Percentiles rank a stretch among this genome's conserved stretches.
Conservation (phyloP, 2,888 invertebrate species). For the Adelphocoris suturalis region DNA sequence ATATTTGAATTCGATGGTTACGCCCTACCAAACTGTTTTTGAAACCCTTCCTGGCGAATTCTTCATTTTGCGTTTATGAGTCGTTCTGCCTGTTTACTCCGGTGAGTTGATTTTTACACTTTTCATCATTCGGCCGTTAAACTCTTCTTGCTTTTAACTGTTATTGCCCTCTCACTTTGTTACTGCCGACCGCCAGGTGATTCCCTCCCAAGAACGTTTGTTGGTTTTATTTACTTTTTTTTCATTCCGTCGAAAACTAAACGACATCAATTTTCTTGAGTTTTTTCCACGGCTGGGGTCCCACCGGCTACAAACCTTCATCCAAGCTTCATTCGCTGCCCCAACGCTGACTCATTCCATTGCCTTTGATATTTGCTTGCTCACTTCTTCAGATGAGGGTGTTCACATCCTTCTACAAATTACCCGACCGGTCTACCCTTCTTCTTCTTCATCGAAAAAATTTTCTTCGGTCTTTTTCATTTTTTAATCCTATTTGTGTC, state of each 20-base stretch:
- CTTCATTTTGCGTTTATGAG: no score
- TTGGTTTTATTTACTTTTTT: background rate
- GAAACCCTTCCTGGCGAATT: no score
- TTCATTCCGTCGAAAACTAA: background rate
- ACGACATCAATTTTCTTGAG: conserved; percentile 21
- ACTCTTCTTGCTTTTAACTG: background rate
- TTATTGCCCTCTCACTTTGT: background rate
- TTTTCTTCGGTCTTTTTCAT: conserved; percentile 46
- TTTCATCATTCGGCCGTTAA: conserved; percentile 7
- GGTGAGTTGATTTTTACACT: background rate
- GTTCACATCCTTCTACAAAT: conserved; percentile 70
- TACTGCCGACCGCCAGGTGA: background rate
- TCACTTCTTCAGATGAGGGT: conserved; percentile 71
- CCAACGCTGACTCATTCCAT: conserved; percentile 69
- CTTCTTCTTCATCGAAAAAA: conserved; percentile 29
- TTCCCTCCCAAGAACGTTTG: background rate
- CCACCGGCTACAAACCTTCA: conserved; percentile 25
- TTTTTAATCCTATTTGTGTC: background rate
- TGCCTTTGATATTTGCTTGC: conserved; percentile 70
- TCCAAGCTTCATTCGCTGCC: conserved; percentile 5
- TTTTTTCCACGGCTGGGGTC: conserved; percentile 5
- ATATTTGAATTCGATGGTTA: no score
- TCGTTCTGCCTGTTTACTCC: no score
- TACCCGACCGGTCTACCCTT: conserved; percentile 65
- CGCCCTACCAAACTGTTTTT: no score